Conservation (phyloP, 1,140 invertebrate genomes). For the Bombus pascuorum region DNA sequence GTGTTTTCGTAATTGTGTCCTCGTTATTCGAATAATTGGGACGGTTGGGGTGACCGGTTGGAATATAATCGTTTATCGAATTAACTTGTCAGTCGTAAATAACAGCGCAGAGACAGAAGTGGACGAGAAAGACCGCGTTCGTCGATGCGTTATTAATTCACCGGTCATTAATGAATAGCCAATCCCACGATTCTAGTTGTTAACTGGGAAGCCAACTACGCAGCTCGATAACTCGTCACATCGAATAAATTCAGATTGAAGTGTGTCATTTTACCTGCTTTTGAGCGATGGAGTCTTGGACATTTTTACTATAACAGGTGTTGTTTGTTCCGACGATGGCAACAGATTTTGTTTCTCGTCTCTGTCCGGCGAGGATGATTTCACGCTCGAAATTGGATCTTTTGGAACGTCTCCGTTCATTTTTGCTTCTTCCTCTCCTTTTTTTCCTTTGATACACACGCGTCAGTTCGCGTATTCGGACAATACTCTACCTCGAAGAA, state of each 20-base stretch:
- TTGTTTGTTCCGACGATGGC: constrained; percentile 43
- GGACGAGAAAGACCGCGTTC: background rate
- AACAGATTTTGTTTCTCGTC: constrained; percentile 72
- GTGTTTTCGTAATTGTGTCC: background rate
- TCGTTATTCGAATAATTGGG: background rate
- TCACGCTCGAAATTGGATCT: constrained; percentile 45
- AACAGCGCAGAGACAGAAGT: background rate
- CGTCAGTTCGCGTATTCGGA: too few species aligned
- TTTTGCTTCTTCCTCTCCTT: background rate
- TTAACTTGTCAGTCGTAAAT: background rate
- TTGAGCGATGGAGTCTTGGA: constrained; percentile 67
- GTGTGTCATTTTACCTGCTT: constrained; percentile 69
- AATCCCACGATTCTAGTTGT: background rate
- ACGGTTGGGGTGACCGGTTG: background rate
- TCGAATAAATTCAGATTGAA: background rate
- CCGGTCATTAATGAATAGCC: constrained; percentile 24
- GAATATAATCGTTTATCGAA: background rate
- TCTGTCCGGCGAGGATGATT: constrained; percentile 55
- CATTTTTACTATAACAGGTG: constrained; percentile 63
- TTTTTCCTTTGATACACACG: too few species aligned
- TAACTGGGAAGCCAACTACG: constrained; percentile 10
- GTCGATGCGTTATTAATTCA: background rate
- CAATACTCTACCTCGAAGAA: background rate
- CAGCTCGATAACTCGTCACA: background rate
- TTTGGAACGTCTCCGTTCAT: constrained; percentile 66